Evolutionary conservation across 1,140 invertebrate genomes (phyloP).

Genomic region (Polyergus mexicanus): DNA sequence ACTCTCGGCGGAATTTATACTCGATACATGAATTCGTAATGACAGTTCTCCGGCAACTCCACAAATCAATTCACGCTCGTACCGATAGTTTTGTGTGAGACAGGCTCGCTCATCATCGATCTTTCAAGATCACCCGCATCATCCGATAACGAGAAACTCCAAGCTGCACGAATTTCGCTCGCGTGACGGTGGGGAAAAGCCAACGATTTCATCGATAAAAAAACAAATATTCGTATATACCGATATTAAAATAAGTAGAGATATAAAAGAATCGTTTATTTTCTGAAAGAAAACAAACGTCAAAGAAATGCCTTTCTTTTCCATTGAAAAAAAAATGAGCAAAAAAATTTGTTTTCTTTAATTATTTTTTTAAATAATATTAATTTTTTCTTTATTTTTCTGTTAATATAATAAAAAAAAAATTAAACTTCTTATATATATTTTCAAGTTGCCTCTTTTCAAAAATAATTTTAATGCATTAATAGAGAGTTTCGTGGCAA

Average conservation of each 20-base stretch:
- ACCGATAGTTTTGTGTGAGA: not conserved
- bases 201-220: slow-evolving; percentile 48
- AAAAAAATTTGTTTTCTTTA: too few relatives aligned
- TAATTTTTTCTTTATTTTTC: too few relatives aligned
- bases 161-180: slow-evolving; percentile 41
- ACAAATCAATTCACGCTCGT: slow-evolving; percentile 43
- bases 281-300: too few relatives aligned
- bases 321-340: too few relatives aligned
- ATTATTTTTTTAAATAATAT: too few relatives aligned
- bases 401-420: too few relatives aligned
- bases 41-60: slow-evolving; percentile 19
- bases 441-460: too few relatives aligned
- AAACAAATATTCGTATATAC: not conserved
- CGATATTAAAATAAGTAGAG: not conserved
- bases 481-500: too few relatives aligned
- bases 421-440: too few relatives aligned
- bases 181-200: slow-evolving; percentile 12
- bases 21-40: slow-evolving; percentile 53
- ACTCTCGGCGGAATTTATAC: slow-evolving; percentile 32
- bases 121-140: slow-evolving; percentile 1
- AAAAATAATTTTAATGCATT: too few relatives aligned
- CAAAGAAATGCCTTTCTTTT: too few relatives aligned
- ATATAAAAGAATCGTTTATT: too few relatives aligned
- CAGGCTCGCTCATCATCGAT: slow-evolving; percentile 1
- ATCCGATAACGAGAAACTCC: not conserved